phyloP scores from a whole-genome alignment of 2,888 invertebrate genomes.

The Ormyrus rosae region DNA sequence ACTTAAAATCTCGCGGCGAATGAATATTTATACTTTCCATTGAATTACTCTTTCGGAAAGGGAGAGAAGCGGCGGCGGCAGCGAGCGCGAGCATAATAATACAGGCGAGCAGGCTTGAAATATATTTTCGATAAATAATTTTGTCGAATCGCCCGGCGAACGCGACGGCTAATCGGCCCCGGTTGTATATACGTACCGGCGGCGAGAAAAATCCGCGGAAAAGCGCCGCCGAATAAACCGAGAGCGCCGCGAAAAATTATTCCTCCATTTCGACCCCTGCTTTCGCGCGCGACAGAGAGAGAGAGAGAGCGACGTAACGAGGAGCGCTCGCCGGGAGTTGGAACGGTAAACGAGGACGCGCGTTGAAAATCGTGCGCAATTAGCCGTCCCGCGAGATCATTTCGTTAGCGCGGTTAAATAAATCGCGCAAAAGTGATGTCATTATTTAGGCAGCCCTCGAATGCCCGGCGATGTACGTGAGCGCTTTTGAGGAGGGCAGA shows the following conservation, averaged over 20 bases:
- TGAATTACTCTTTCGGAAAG: constrained; percentile 74
- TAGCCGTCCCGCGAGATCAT: constrained; percentile 57
- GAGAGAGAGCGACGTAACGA: no score
- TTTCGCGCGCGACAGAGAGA: constrained; percentile 31
- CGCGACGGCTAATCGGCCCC: constrained; percentile 71
- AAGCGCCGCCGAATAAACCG: constrained; percentile 29
- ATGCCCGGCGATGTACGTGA: no score
- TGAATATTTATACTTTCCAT: constrained; percentile 76
- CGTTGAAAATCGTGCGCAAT: constrained; percentile 55
- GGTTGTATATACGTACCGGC: no score
- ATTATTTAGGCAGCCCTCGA: constrained; percentile 37
- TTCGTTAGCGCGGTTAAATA: constrained; percentile 55
- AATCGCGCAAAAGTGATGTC: constrained; percentile 54
- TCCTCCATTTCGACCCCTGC: constrained; percentile 41
- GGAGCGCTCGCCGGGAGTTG: no score
- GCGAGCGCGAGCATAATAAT: constrained; percentile 45
- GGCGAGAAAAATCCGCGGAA: constrained; percentile 51
- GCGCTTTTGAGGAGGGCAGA: no score
- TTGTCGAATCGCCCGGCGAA: constrained; percentile 69
- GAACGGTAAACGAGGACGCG: neutral
- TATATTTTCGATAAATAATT: constrained; percentile 75
- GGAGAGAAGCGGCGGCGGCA: neutral
- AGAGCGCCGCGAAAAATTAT: constrained; percentile 49
- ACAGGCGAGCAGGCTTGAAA: constrained; percentile 5
- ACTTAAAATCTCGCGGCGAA: constrained; percentile 70